phyloP scores from a whole-genome alignment of 1,140 invertebrate genomes.

The Hypsibius dujardini region DNA sequence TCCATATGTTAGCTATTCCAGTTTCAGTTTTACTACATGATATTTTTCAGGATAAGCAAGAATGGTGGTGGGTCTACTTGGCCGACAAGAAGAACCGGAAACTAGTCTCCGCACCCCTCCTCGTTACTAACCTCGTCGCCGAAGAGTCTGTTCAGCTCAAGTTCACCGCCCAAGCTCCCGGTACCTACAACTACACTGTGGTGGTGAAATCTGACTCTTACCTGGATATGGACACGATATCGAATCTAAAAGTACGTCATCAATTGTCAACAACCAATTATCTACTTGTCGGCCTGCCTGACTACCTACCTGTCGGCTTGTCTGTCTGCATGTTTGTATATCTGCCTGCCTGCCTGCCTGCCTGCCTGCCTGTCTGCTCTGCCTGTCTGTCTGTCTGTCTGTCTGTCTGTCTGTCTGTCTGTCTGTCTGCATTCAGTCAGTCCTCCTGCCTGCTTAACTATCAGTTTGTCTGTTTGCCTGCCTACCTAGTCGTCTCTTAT shows the following conservation, averaged over 20 bases:
- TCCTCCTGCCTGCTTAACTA: too few relatives aligned
- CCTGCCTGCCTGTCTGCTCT: too few relatives aligned
- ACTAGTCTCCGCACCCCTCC: slow-evolving; percentile 70
- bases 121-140: slow-evolving; percentile 46
- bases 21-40: slow-evolving; percentile 24
- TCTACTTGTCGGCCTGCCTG: slow-evolving; percentile 20
- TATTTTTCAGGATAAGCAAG: slow-evolving; percentile 92
- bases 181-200: slow-evolving; percentile 79
- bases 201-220: slow-evolving; percentile 88
- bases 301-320: too few relatives aligned
- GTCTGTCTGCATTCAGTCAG: too few relatives aligned
- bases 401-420: too few relatives aligned
- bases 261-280: too few relatives aligned
- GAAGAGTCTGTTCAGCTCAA: slow-evolving; percentile 57
- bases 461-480: too few relatives aligned
- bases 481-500: too few relatives aligned
- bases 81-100: slow-evolving; percentile 76
- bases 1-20: too few relatives aligned
- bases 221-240: slow-evolving; percentile 68
- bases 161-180: slow-evolving; percentile 80
- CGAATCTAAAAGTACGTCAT: slow-evolving; percentile 58
- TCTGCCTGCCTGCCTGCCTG: too few relatives aligned
- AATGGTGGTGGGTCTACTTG: slow-evolving; percentile 98
- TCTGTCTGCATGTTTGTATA: too few relatives aligned
- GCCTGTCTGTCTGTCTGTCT: too few relatives aligned